A percentile compares a stretch with the other conserved stretches of the same genome.
Evolutionary conservation across 2,888 invertebrate species (phyloP).

Genomic region (Osmoderma eremita): DNA sequence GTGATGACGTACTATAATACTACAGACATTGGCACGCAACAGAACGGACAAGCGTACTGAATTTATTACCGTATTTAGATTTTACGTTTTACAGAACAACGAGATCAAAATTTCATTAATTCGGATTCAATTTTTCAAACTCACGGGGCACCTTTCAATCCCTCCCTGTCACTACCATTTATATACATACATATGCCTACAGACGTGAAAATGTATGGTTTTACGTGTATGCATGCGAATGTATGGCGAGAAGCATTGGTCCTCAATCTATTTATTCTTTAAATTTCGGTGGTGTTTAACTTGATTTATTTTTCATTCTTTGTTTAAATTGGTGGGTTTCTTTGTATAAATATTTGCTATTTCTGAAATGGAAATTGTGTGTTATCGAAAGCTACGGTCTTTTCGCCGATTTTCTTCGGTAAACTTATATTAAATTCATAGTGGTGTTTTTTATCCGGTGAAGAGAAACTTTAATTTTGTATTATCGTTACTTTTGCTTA

Average conservation of each 20-base stretch:
- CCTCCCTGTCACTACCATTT: slow-evolving; percentile 5
- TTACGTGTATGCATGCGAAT: neutral
- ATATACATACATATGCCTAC: neutral
- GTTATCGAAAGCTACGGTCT: neutral
- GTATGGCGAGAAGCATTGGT: neutral
- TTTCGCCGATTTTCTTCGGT: neutral
- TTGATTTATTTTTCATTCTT: slow-evolving; percentile 14
- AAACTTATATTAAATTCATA: neutral
- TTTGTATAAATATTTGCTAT: slow-evolving; percentile 12
- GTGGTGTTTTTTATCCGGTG: neutral
- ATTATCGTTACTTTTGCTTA: no score
- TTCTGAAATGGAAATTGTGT: slow-evolving; percentile 1
- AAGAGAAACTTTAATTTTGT: neutral
- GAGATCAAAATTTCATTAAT: slow-evolving; percentile 28
- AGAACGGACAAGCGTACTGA: slow-evolving; percentile 9
- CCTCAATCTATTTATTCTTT: slow-evolving; percentile 26
- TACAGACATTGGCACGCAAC: neutral
- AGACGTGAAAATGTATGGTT: neutral
- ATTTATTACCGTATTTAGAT: slow-evolving; percentile 33
- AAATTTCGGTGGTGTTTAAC: slow-evolving; percentile 19
- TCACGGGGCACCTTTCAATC: slow-evolving; percentile 13
- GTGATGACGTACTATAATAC: slow-evolving; percentile 6
- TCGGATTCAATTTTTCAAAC: slow-evolving; percentile 20
- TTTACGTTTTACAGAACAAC: slow-evolving; percentile 12
- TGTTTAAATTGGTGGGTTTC: neutral